phyloP scores from a whole-genome alignment of 2,797 vertebrate species.

The Alca torda region DNA sequence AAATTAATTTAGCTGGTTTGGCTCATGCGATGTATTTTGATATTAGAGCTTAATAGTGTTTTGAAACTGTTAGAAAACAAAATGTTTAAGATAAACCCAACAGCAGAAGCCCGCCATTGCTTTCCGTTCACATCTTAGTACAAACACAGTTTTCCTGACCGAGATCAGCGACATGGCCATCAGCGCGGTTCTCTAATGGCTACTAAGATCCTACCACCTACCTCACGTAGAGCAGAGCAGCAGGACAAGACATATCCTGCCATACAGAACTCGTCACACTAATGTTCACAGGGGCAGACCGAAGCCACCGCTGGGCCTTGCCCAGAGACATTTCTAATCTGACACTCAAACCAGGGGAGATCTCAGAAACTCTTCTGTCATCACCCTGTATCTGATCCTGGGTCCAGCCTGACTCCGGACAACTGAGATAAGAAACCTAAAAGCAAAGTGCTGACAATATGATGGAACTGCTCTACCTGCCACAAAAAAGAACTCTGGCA shows the following conservation, averaged over 20 bases:
- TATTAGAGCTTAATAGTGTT: neutral
- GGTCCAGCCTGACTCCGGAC: neutral
- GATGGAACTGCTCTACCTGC: neutral
- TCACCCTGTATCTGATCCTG: neutral
- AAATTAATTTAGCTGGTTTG: neutral
- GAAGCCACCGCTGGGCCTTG: neutral
- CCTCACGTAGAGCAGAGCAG: neutral
- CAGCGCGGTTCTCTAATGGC: rapidly evolving
- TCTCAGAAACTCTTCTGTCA: neutral
- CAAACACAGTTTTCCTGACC: neutral
- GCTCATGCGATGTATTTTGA: neutral
- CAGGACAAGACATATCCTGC: neutral
- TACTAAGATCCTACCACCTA: neutral
- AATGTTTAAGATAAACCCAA: neutral
- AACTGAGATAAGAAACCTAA: neutral
- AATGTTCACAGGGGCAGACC: neutral
- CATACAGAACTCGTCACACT: too few species aligned
- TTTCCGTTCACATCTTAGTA: neutral
- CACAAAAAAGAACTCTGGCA: neutral
- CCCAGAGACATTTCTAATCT: neutral
- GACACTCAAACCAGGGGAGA: neutral
- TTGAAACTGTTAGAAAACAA: neutral
- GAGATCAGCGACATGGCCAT: rapidly evolving
- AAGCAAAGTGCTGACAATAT: neutral
- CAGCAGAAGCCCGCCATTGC: neutral